Evolutionary conservation across 2,888 invertebrate genomes (phyloP).

Genomic region (Leptopilina myrica): DNA sequence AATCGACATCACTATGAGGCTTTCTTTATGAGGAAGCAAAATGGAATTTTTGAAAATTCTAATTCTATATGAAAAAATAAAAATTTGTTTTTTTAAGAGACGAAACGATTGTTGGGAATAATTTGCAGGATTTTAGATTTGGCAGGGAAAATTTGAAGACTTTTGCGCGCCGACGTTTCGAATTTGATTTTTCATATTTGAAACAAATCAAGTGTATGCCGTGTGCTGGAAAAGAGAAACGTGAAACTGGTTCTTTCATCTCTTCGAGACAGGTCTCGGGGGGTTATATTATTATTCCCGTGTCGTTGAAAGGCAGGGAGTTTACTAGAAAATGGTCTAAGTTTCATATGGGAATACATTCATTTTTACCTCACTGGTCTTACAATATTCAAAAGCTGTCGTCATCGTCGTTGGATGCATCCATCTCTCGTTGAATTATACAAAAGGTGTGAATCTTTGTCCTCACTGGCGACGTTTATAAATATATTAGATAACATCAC

Average conservation of each 20-base stretch:
- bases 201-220: conserved; percentile 13
- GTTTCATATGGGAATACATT: conserved; percentile 21
- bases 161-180: too few relatives aligned
- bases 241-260: conserved; percentile 23
- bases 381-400: conserved; percentile 24
- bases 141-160: too few relatives aligned
- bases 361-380: not conserved
- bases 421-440: not conserved
- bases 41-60: too few relatives aligned
- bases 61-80: too few relatives aligned
- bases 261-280: conserved; percentile 18
- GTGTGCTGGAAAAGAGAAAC: conserved; percentile 7
- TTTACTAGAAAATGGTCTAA: conserved; percentile 22
- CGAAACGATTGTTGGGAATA: too few relatives aligned
- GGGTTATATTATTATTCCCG: conserved; percentile 16
- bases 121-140: too few relatives aligned
- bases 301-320: not conserved
- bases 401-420: not conserved
- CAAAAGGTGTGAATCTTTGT: conserved; percentile 12
- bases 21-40: too few relatives aligned
- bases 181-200: conserved; percentile 19
- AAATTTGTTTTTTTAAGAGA: too few relatives aligned
- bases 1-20: too few relatives aligned
- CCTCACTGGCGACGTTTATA: conserved; percentile 15
- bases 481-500: conserved; percentile 11